Percentiles rank a stretch among this genome's conserved stretches.
Conservation (phyloP, 35 echinoderm and acorn worm species). For the Hemicentrotus pulcherrimus region DNA sequence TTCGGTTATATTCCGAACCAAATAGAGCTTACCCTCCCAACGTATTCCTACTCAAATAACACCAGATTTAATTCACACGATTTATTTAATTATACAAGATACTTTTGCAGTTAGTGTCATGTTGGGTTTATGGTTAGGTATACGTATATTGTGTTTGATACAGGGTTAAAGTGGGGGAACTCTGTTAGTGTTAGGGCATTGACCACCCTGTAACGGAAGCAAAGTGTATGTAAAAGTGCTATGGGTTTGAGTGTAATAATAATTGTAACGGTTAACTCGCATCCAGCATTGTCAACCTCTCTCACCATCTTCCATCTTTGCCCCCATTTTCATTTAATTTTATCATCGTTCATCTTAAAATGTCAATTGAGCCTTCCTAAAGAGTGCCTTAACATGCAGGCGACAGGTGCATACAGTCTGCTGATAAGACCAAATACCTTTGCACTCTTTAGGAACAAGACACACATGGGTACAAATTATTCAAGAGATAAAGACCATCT, state of each 20-base stretch:
- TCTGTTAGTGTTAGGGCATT: too few relatives aligned
- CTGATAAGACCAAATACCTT: constrained; percentile 35
- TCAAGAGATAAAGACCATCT: background rate
- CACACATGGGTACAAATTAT: background rate
- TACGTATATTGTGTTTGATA: too few relatives aligned
- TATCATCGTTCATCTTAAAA: background rate
- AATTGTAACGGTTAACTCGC: too few relatives aligned
- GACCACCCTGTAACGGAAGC: too few relatives aligned
- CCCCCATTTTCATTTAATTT: background rate
- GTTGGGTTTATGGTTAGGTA: too few relatives aligned
- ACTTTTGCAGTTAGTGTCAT: too few relatives aligned
- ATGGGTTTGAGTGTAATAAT: too few relatives aligned
- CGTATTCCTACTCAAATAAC: background rate
- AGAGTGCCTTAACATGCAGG: background rate
- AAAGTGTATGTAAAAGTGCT: too few relatives aligned
- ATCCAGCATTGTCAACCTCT: too few relatives aligned
- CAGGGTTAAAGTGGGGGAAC: too few relatives aligned
- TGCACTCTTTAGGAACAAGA: constrained; percentile 5
- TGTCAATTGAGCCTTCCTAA: background rate
- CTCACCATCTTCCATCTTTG: background rate
- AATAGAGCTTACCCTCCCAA: background rate
- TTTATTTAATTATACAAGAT: too few relatives aligned
- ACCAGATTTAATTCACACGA: too few relatives aligned
- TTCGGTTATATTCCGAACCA: background rate
- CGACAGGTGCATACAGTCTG: constrained; percentile 29